Conservation (phyloP, 2,888 invertebrate genomes). For the Odontocerum albicorne region DNA sequence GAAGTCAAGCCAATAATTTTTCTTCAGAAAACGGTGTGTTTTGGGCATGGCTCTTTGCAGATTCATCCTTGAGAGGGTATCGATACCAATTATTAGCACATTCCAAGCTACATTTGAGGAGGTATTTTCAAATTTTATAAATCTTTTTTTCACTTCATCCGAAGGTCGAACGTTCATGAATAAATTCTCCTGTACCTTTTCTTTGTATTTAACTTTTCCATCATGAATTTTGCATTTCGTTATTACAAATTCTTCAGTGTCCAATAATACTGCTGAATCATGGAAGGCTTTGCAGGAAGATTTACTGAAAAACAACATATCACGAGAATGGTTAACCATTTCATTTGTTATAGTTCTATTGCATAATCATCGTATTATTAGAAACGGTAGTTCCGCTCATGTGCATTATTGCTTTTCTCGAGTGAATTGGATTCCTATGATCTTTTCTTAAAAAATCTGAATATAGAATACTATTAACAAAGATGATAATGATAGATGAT, state of each 20-base stretch:
- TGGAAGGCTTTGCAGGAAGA: constrained; percentile 53
- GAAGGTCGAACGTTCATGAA: constrained; percentile 59
- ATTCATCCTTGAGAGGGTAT: constrained; percentile 81
- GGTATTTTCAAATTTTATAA: constrained; percentile 38
- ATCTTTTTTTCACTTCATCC: constrained; percentile 51
- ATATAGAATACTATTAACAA: too few relatives aligned
- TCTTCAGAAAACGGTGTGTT: constrained; percentile 66
- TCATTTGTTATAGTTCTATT: too few relatives aligned
- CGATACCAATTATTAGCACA: constrained; percentile 80
- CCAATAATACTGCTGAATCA: constrained; percentile 42
- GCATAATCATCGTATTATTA: too few relatives aligned
- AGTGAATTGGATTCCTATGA: too few relatives aligned
- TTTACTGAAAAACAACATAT: constrained; percentile 43
- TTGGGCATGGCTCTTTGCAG: constrained; percentile 74
- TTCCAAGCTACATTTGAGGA: constrained; percentile 46
- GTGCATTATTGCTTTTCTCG: too few relatives aligned
- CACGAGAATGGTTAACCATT: too few relatives aligned
- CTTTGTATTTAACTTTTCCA: constrained; percentile 36
- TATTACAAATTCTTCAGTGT: constrained; percentile 50
- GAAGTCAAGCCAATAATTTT: constrained; percentile 70
- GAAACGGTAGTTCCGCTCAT: too few relatives aligned
- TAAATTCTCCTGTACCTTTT: constrained; percentile 55
- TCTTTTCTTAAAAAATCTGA: too few relatives aligned
- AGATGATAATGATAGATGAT: too few relatives aligned
- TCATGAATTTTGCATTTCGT: constrained; percentile 53